Conservation (phyloP, 2,888 invertebrate species). For the Agonopterix heracliana region DNA sequence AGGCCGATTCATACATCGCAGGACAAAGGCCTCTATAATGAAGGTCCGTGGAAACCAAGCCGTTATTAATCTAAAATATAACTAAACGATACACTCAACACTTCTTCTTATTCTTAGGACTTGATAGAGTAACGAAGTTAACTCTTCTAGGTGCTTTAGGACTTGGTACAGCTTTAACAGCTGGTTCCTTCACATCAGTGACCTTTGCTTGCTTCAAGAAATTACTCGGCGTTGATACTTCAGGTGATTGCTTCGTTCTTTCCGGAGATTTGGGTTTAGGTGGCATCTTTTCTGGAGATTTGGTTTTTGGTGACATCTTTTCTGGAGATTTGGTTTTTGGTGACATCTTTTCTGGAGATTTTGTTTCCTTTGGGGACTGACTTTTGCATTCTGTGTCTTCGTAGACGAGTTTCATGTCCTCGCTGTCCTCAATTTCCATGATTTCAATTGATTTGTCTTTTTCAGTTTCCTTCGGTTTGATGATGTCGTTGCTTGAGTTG, state of each 20-base stretch:
- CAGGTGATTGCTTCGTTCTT: slow-evolving; percentile 12
- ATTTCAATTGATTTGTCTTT: slow-evolving; percentile 17
- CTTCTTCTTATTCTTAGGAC: slow-evolving; percentile 82
- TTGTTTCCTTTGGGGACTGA: slow-evolving; percentile 1
- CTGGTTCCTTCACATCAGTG: slow-evolving; percentile 44
- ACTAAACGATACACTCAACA: slow-evolving; percentile 5
- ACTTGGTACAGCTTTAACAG: slow-evolving; percentile 32
- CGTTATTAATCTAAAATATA: too few species aligned
- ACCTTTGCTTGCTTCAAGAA: slow-evolving; percentile 57
- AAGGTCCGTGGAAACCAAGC: too few species aligned
- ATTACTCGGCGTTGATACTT: slow-evolving; percentile 20
- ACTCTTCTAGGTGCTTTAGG: slow-evolving; percentile 81
- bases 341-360: slow-evolving; percentile 16
- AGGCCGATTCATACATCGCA: too few species aligned
- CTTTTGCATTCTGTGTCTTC: slow-evolving; percentile 58
- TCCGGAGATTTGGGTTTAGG: slow-evolving; percentile 12
- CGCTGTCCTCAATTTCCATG: slow-evolving; percentile 58
- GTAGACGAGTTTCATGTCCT: slow-evolving; percentile 77
- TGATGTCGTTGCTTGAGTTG: slow-evolving; percentile 58
- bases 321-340: slow-evolving; percentile 13
- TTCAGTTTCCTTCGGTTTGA: slow-evolving; percentile 59
- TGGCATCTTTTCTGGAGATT: slow-evolving; percentile 13
- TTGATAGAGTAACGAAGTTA: slow-evolving; percentile 84
- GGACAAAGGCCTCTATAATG: too few species aligned
- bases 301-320: slow-evolving; percentile 14